These are phyloP conservation scores for Carassius gibelio DNA, from an alignment of 2,113 vertebrate genomes.

Conservation along the genomic window DNA sequence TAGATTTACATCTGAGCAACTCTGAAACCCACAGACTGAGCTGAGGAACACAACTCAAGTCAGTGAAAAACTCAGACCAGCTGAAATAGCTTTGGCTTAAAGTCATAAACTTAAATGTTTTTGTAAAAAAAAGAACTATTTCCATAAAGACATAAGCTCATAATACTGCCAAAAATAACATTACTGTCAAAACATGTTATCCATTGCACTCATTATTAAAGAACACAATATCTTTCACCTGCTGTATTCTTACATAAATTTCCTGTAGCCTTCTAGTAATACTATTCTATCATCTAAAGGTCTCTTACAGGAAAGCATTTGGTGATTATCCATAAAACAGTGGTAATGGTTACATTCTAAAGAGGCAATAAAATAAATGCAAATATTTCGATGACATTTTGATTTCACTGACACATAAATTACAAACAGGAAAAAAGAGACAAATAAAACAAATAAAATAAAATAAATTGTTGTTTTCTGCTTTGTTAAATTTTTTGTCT, in stretches of 20 bases:
- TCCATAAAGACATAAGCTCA: not conserved
- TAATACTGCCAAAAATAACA: not conserved
- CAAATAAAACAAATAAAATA: not conserved
- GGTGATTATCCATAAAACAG: conserved; percentile 15
- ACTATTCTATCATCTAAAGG: not conserved
- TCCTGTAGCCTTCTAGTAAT: not conserved
- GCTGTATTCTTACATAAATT: not conserved
- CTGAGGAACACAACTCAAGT: conserved; percentile 29
- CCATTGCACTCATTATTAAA: not conserved
- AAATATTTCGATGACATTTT: not conserved
- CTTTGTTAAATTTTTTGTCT: not conserved
- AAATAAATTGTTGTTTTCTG: not conserved
- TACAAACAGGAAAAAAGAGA: too few relatives aligned
- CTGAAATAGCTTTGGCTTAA: not conserved
- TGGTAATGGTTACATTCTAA: conserved; percentile 24
- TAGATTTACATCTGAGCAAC: conserved; percentile 7
- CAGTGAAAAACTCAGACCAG: not conserved
- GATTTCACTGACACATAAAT: conserved; percentile 23
- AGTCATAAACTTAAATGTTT: not conserved
- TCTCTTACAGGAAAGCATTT: conserved; percentile 11
- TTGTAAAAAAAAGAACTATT: too few relatives aligned
- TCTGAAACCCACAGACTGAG: conserved; percentile 42
- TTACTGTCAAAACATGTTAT: not conserved
- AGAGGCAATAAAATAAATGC: conserved; percentile 32
- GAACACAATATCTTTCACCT: not conserved